phyloP scores from a whole-genome alignment of 1,140 invertebrate species.

The Pollicipes pollicipes region DNA sequence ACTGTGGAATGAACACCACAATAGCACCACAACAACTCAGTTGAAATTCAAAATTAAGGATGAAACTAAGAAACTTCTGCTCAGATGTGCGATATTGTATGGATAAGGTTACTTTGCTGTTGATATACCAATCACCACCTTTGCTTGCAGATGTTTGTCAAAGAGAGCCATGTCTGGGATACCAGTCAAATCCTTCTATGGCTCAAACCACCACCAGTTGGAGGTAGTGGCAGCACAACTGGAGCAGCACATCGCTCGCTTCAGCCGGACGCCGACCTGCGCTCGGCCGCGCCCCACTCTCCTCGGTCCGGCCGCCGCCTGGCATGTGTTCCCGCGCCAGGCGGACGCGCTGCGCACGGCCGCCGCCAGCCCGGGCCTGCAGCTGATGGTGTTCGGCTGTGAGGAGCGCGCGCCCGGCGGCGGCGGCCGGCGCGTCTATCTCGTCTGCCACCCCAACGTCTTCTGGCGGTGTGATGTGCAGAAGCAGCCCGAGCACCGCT shows the following conservation, averaged over 20 bases:
- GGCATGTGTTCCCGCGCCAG: slow-evolving; percentile 37
- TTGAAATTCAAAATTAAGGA: too few species aligned
- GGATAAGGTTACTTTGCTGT: too few species aligned
- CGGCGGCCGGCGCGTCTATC: slow-evolving; percentile 31
- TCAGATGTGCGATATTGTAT: too few species aligned
- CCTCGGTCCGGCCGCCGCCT: slow-evolving; percentile 30
- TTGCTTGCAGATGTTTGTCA: too few species aligned
- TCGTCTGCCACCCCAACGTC: slow-evolving; percentile 35
- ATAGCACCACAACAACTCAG: too few species aligned
- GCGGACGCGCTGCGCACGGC: slow-evolving; percentile 31
- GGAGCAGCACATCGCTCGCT: slow-evolving; percentile 3
- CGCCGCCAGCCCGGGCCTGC: slow-evolving; percentile 19
- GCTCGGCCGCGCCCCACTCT: slow-evolving; percentile 13
- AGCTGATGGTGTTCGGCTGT: slow-evolving; percentile 40
- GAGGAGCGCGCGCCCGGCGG: slow-evolving; percentile 23
- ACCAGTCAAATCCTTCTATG: neutral
- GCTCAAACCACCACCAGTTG: neutral
- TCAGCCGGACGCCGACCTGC: slow-evolving; percentile 6
- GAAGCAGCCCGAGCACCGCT: slow-evolving; percentile 25
- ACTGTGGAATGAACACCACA: too few species aligned
- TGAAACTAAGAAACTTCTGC: too few species aligned
- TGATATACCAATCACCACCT: too few species aligned
- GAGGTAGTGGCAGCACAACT: neutral
- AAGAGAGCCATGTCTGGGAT: neutral
- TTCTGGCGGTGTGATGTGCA: slow-evolving; percentile 34